A percentile compares a stretch with the other conserved stretches of the same genome.
These are phyloP conservation scores for Chiridota heheva DNA, from an alignment of 35 echinoderm and acorn worm genomes.

Conservation along the genomic window DNA sequence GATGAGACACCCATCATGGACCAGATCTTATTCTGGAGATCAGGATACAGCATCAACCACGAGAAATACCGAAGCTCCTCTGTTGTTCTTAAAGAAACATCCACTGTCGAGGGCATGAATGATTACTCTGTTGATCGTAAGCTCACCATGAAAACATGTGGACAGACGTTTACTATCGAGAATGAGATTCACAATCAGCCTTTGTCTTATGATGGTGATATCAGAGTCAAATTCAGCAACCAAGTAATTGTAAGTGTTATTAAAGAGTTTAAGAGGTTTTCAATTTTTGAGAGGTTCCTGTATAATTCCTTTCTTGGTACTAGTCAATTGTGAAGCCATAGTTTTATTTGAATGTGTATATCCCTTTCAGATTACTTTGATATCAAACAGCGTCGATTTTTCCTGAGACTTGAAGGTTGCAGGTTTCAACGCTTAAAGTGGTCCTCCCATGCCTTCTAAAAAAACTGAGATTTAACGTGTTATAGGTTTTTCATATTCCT, in stretches of 20 bases:
- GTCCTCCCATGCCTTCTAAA: too few species aligned
- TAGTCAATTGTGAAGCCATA: too few species aligned
- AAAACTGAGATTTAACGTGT: too few species aligned
- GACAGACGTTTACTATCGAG: slow-evolving; percentile 66
- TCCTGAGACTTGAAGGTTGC: too few species aligned
- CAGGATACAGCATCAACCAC: slow-evolving; percentile 77
- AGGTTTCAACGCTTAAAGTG: too few species aligned
- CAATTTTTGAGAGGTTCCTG: too few species aligned
- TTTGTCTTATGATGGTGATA: slow-evolving; percentile 27
- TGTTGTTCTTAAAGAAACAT: slow-evolving; percentile 6
- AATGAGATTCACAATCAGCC: not conserved
- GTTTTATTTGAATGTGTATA: too few species aligned
- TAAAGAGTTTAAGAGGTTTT: too few species aligned
- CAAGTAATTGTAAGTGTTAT: slow-evolving; percentile 8
- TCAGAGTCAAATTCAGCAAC: slow-evolving; percentile 28
- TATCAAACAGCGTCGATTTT: too few species aligned
- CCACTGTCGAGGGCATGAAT: not conserved
- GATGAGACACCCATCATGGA: slow-evolving; percentile 82
- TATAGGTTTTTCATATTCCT: too few species aligned
- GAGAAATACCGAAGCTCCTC: slow-evolving; percentile 65
- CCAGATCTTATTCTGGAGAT: slow-evolving; percentile 73
- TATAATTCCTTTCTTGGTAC: too few species aligned
- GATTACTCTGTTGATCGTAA: not conserved
- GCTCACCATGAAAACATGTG: slow-evolving; percentile 31
- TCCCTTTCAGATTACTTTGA: too few species aligned